A percentile compares a stretch with the other conserved stretches of the same genome.
These are phyloP conservation scores for Riptortus pedestris DNA, from an alignment of 1,140 invertebrate genomes.

Conservation along the genomic window DNA sequence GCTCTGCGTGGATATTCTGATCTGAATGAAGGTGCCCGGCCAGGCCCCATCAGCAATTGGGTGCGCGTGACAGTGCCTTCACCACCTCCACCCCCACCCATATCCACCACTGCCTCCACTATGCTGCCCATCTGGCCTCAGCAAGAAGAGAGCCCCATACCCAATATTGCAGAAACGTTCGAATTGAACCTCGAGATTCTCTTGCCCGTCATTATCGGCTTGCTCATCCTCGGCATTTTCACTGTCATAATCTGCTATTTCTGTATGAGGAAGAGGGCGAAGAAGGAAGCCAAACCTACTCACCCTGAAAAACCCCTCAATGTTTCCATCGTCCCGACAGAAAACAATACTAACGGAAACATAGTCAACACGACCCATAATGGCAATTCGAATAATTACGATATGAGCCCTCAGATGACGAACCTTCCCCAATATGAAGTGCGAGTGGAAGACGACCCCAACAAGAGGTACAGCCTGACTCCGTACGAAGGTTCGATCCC, in stretches of 20 bases:
- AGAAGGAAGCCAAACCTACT: constrained; percentile 29
- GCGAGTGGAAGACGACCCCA: constrained; percentile 36
- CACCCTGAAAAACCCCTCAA: constrained; percentile 33
- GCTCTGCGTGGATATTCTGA: constrained; percentile 42
- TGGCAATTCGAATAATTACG: constrained; percentile 14
- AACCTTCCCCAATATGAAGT: constrained; percentile 34
- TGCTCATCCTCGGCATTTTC: constrained; percentile 34
- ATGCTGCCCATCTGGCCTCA: constrained; percentile 35
- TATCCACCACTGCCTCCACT: constrained; percentile 36
- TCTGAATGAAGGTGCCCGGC: constrained; percentile 33
- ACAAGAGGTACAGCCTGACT: constrained; percentile 41
- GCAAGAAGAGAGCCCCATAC: constrained; percentile 33
- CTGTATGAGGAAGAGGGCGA: constrained; percentile 37
- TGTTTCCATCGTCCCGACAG: constrained; percentile 33
- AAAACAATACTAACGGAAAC: constrained; percentile 28
- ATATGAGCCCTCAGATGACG: constrained; percentile 19
- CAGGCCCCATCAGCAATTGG: constrained; percentile 46
- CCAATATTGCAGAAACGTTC: constrained; percentile 32
- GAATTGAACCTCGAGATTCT: constrained; percentile 37
- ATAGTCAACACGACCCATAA: constrained; percentile 28
- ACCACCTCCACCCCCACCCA: constrained; percentile 39
- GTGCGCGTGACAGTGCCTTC: constrained; percentile 42
- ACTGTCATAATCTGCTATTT: constrained; percentile 41
- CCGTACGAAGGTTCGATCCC: constrained; percentile 32
- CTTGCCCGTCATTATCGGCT: constrained; percentile 37